These are phyloP conservation scores for Cynopterus brachyotis DNA, from an alignment of 2,113 vertebrate genomes.

Conservation along the genomic window DNA sequence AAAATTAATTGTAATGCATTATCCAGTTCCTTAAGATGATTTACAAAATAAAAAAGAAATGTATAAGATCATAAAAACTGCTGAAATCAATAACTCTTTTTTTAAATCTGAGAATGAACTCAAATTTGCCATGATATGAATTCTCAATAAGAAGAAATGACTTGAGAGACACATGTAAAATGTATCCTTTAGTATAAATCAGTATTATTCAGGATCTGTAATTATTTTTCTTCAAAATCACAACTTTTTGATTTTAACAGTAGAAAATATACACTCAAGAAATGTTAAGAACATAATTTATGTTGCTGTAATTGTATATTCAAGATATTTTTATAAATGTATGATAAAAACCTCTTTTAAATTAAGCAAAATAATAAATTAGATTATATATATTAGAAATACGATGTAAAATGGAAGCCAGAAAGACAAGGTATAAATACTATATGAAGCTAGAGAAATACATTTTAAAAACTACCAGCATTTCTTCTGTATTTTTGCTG, in stretches of 20 bases:
- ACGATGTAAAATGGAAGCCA: neutral
- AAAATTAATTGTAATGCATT: neutral
- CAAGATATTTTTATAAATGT: neutral
- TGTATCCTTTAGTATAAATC: neutral
- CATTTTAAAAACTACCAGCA: neutral
- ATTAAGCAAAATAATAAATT: neutral
- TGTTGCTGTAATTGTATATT: neutral
- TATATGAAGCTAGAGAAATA: neutral
- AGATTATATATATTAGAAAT: neutral
- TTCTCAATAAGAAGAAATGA: neutral
- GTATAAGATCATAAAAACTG: neutral
- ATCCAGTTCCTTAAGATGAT: neutral
- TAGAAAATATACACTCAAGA: neutral
- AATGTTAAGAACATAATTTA: neutral
- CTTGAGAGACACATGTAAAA: neutral
- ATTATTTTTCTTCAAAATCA: neutral
- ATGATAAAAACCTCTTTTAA: neutral
- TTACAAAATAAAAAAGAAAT: neutral
- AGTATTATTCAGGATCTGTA: neutral
- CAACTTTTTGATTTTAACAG: neutral
- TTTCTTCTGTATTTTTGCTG: neutral
- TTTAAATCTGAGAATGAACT: neutral
- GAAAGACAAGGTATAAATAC: neutral
- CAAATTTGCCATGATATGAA: neutral
- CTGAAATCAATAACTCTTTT: neutral